Conservation (phyloP, 2,888 invertebrate genomes). For the Andrena trimmerana region DNA sequence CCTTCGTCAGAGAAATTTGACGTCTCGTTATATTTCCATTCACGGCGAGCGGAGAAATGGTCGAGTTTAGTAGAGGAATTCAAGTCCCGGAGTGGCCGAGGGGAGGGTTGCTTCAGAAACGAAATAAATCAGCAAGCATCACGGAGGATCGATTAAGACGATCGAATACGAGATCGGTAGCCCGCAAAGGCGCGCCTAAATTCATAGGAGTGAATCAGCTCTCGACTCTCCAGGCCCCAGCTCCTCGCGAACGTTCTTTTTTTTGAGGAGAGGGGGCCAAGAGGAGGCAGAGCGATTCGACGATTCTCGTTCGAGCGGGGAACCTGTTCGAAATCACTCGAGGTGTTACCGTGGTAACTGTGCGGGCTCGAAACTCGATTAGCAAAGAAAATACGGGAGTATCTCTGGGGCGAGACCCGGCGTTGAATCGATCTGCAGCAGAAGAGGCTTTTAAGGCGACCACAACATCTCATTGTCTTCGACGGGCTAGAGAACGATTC, state of each 20-base stretch:
- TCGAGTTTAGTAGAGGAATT: not conserved
- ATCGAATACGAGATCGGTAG: constrained; percentile 26
- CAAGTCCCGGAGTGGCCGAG: not conserved
- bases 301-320: constrained; percentile 57
- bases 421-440: constrained; percentile 76
- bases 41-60: constrained; percentile 1
- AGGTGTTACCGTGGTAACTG: constrained; percentile 79
- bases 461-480: constrained; percentile 73
- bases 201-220: constrained; percentile 24
- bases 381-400: constrained; percentile 80
- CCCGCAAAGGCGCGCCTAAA: not conserved
- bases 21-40: constrained; percentile 46
- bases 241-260: constrained; percentile 37
- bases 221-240: not conserved
- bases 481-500: constrained; percentile 50
- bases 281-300: constrained; percentile 29
- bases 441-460: constrained; percentile 78
- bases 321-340: constrained; percentile 65
- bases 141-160: constrained; percentile 8
- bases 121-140: not conserved
- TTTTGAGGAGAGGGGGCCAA: constrained; percentile 15
- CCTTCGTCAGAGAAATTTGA: constrained; percentile 44
- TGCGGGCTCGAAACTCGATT: constrained; percentile 79
- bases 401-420: constrained; percentile 56
- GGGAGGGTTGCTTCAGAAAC: too few species aligned